Percentiles rank a stretch among this genome's conserved stretches.
Evolutionary conservation across 2,797 vertebrate species (phyloP).

Genomic region (Urophycis tenuis): DNA sequence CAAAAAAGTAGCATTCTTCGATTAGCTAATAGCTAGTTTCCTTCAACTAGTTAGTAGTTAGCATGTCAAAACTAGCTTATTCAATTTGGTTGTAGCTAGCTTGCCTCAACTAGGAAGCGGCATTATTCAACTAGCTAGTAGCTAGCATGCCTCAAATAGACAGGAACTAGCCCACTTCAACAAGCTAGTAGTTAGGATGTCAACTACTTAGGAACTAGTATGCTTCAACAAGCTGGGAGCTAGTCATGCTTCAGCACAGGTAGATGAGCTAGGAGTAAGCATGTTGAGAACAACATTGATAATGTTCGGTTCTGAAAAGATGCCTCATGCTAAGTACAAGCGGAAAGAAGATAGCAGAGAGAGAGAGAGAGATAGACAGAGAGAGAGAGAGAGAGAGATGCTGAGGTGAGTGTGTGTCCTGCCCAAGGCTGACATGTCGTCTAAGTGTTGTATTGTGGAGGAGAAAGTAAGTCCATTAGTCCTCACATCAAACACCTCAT

Average conservation of each 20-base stretch:
- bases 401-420: slow-evolving; percentile 60
- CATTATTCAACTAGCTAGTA: background rate
- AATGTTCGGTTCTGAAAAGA: background rate
- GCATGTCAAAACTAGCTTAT: background rate
- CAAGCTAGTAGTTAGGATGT: background rate
- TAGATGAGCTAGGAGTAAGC: background rate
- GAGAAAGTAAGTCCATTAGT: slow-evolving; percentile 90
- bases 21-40: background rate
- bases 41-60: background rate
- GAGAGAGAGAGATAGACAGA: background rate
- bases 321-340: background rate
- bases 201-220: background rate
- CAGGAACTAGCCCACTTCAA: background rate
- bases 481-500: slow-evolving; percentile 85
- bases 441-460: slow-evolving; percentile 88
- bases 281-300: background rate
- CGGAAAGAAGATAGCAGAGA: too few relatives aligned
- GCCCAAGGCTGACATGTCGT: slow-evolving; percentile 82
- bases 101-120: background rate
- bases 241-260: background rate
- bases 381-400: slow-evolving; percentile 44
- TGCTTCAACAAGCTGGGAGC: background rate
- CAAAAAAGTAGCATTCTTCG: background rate
- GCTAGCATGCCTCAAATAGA: background rate
- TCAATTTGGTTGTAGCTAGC: background rate